These are phyloP conservation scores for Manis crassicaudata DNA, from an alignment of 2,797 vertebrate genomes.

Conservation along the genomic window DNA sequence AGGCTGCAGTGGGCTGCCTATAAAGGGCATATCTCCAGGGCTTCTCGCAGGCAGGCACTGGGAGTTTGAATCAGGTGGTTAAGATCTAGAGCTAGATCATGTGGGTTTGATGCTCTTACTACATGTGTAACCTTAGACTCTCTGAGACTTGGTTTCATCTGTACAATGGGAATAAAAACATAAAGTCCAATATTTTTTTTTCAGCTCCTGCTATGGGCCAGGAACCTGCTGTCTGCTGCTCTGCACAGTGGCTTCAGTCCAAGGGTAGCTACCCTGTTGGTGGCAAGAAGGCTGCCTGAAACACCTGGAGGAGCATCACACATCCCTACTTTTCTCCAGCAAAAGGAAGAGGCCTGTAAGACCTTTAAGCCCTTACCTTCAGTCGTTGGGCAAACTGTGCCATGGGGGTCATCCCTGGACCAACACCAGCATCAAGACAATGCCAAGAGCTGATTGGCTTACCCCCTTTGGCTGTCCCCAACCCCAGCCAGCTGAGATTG, in stretches of 20 bases:
- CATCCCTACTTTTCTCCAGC: neutral
- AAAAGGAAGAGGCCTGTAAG: neutral
- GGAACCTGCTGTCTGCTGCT: neutral
- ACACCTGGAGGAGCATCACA: neutral
- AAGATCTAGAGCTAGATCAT: neutral
- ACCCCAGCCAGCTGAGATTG: neutral
- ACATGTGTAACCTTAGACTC: neutral
- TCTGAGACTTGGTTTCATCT: neutral
- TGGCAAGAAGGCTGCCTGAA: neutral
- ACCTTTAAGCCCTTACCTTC: neutral
- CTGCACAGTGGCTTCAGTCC: neutral
- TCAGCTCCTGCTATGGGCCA: neutral
- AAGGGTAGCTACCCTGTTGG: neutral
- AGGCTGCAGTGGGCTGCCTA: neutral
- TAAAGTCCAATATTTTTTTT: neutral
- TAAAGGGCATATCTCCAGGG: neutral
- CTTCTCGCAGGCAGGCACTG: neutral
- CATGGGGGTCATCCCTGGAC: neutral
- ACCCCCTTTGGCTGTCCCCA: neutral
- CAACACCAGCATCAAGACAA: neutral
- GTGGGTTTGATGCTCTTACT: neutral
- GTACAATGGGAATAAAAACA: neutral
- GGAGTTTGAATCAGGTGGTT: neutral
- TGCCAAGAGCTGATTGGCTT: neutral
- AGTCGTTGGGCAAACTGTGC: neutral